Conservation (phyloP, 2,888 invertebrate species). For the Pollenia angustigena region DNA sequence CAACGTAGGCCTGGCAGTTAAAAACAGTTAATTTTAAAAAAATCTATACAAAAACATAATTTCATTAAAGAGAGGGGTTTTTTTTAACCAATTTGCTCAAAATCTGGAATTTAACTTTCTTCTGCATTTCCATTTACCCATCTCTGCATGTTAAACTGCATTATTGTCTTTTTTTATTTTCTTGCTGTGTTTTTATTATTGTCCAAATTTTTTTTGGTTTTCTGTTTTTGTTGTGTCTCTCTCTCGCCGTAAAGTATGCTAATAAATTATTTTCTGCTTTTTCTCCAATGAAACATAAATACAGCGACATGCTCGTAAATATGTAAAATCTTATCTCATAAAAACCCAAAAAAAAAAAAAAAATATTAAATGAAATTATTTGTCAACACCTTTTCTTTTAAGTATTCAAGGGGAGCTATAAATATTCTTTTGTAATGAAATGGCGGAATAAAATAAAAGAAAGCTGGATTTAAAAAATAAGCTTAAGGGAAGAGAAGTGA, state of each 20-base stretch:
- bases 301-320: slow-evolving; percentile 6
- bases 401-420: neutral
- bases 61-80: too few relatives aligned
- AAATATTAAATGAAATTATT: slow-evolving; percentile 24
- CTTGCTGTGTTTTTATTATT: neutral
- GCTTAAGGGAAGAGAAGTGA: slow-evolving; percentile 6
- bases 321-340: neutral
- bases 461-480: slow-evolving; percentile 20
- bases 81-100: too few relatives aligned
- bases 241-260: slow-evolving; percentile 1
- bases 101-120: too few relatives aligned
- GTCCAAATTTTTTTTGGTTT: neutral
- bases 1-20: too few relatives aligned
- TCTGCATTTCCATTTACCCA: too few relatives aligned
- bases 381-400: slow-evolving; percentile 21
- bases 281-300: slow-evolving; percentile 18
- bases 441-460: neutral
- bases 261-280: slow-evolving; percentile 27
- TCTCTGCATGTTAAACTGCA: too few relatives aligned
- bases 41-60: too few relatives aligned
- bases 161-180: neutral
- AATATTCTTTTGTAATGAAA: slow-evolving; percentile 1
- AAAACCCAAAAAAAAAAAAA: neutral
- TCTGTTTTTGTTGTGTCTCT: neutral
- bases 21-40: neutral